Evolutionary conservation across 2,888 invertebrate genomes (phyloP).

Genomic region (Platycheirus albimanus): DNA sequence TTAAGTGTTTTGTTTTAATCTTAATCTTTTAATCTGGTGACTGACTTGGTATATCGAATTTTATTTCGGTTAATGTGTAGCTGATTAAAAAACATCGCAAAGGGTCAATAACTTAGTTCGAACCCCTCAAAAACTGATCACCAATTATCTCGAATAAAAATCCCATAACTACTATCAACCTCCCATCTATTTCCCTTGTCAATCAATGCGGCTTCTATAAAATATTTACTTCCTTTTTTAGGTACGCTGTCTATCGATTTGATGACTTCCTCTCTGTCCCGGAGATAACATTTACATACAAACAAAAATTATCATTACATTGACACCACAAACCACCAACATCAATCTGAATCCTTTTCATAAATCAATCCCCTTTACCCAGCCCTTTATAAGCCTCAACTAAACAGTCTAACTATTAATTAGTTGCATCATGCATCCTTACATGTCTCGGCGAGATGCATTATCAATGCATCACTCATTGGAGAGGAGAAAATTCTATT

Average conservation of each 20-base stretch:
- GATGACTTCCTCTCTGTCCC: conserved; percentile 40
- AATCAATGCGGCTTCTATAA: conserved; percentile 15
- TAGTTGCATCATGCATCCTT: conserved; percentile 65
- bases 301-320: conserved; percentile 62
- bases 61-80: too few relatives aligned
- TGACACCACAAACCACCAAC: conserved; percentile 67
- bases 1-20: too few relatives aligned
- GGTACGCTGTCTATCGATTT: conserved; percentile 3
- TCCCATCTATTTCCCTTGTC: conserved; percentile 28
- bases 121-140: conserved; percentile 3
- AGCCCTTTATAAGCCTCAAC: neutral
- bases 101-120: neutral
- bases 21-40: too few relatives aligned
- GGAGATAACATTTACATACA: conserved; percentile 26
- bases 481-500: conserved; percentile 40
- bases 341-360: conserved; percentile 65
- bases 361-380: conserved; percentile 62
- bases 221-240: conserved; percentile 33
- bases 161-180: conserved; percentile 2
- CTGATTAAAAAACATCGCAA: too few relatives aligned
- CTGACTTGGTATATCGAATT: too few relatives aligned
- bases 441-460: conserved; percentile 58
- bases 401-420: conserved; percentile 59
- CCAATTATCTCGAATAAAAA: neutral
- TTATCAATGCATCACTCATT: conserved; percentile 69